phyloP scores from a whole-genome alignment of 2,113 vertebrate species.

The Glaucomys volans region DNA sequence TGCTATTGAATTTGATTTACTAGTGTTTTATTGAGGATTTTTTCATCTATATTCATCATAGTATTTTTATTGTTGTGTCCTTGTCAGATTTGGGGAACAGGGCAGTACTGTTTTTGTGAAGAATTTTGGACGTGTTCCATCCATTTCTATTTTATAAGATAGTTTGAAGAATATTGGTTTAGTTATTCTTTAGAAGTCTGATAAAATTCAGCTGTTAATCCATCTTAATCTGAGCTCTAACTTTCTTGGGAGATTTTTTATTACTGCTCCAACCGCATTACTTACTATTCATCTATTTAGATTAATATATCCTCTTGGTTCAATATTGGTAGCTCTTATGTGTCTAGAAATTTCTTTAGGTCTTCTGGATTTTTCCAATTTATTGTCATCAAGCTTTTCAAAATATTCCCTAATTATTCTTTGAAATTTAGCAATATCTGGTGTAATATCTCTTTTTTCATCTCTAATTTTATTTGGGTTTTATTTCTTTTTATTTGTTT shows the following conservation, averaged over 20 bases:
- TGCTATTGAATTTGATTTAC: too few relatives aligned
- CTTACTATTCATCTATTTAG: neutral
- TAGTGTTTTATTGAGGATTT: too few relatives aligned
- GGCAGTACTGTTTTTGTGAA: neutral
- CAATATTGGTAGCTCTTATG: neutral
- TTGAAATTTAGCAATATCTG: too few relatives aligned
- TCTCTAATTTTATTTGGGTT: neutral
- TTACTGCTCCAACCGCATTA: neutral
- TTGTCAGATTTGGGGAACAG: neutral
- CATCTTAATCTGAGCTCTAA: neutral
- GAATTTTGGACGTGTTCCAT: neutral
- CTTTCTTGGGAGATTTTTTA: neutral
- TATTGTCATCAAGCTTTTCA: too few relatives aligned
- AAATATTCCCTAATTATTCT: too few relatives aligned
- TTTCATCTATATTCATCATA: neutral
- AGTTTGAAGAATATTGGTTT: neutral
- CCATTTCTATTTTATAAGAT: neutral
- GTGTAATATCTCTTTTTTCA: neutral
- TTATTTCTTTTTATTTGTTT: neutral
- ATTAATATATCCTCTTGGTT: neutral
- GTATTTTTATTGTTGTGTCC: neutral
- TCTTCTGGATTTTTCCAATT: neutral
- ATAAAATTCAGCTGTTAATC: neutral
- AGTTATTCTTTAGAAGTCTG: neutral
- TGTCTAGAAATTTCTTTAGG: neutral